Base-by-base conservation (phyloP, 2,113 vertebrate species). In the Cochlearius cochlearius region DNA sequence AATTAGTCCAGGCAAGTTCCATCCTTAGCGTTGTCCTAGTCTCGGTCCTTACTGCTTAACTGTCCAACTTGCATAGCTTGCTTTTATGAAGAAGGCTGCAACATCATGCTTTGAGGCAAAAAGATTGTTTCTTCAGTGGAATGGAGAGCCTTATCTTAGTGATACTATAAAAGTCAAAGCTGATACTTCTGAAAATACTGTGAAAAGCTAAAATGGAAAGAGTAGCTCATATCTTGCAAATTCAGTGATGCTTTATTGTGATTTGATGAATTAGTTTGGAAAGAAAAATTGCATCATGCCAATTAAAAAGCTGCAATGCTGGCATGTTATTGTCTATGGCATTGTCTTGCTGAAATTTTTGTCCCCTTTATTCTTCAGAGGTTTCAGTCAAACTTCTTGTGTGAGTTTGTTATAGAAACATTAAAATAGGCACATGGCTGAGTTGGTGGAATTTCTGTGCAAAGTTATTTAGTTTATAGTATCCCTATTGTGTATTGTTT, bases 401-500 rank as follows among this genome's bases (percentile, higher is more conserved):
- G 58, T 90, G 81, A 88, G 39, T 94, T 96, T 89, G 79, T 90
- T 71, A 59, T 14, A 79, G 91, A 77, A 96, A 59, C 52, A 83
- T 95, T 91, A 82, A 94, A 96, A 94, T 86, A 74, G 87, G 74
- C 89, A 86, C 87, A 90, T 96, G 85, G 85, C 93, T 95, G 95
- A 95, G 84, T 66, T 77, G 91, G 93, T 96, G 91, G 95, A 95
- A 94, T 96, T 92, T 91, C 74, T 96, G 73, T 79, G 74, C 56
- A 34, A 88, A 97, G 89, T 94, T 96, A 76, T 58, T 94, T 95
- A 79, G 76, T 94, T 97, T 94, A 76, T 91, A 83, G 90, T 80
- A 55, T 96, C 50, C 69, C 93, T 90, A 95, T 95, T 97, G 94
- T 96, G 91, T 86, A 96, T 97, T 96, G 96, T 97, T 97, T 90